A percentile compares a stretch with the other conserved stretches of the same genome.
Conservation (phyloP, 2,797 vertebrate genomes). For the Leptodactylus fallax region DNA sequence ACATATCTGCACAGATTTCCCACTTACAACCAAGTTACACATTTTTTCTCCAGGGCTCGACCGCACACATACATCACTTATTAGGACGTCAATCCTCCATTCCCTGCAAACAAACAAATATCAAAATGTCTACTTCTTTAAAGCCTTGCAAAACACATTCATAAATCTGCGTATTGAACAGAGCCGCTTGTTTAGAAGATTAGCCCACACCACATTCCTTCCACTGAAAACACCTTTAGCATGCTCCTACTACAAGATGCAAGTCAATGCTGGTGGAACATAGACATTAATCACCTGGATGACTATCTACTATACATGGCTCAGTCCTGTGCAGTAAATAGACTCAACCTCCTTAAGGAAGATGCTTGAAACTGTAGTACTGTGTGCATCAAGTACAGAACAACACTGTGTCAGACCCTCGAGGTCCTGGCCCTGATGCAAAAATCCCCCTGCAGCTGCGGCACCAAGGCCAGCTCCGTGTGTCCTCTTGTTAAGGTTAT, state of each 20-base stretch:
- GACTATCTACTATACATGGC: conserved; percentile 31
- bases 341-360: conserved; percentile 1
- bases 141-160: conserved; percentile 47
- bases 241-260: conserved; percentile 40
- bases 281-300: conserved; percentile 41
- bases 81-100: conserved; percentile 20
- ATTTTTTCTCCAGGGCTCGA: conserved; percentile 3
- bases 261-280: conserved; percentile 16
- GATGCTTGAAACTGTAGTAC: neutral
- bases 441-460: neutral
- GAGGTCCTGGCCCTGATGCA: neutral
- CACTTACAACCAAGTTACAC: conserved; percentile 18
- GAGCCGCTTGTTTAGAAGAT: conserved; percentile 38
- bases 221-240: conserved; percentile 55
- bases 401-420: neutral
- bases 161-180: conserved; percentile 54
- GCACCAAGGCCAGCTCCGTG: too few species aligned
- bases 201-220: conserved; percentile 55
- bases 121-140: conserved; percentile 45
- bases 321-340: conserved; percentile 15
- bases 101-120: conserved; percentile 48
- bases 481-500: too few species aligned
- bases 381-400: neutral
- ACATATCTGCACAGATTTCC: conserved; percentile 26
- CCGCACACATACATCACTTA: conserved; percentile 54